Evolutionary conservation across 2,888 invertebrate genomes (phyloP).

Genomic region (Phortica okadai): DNA sequence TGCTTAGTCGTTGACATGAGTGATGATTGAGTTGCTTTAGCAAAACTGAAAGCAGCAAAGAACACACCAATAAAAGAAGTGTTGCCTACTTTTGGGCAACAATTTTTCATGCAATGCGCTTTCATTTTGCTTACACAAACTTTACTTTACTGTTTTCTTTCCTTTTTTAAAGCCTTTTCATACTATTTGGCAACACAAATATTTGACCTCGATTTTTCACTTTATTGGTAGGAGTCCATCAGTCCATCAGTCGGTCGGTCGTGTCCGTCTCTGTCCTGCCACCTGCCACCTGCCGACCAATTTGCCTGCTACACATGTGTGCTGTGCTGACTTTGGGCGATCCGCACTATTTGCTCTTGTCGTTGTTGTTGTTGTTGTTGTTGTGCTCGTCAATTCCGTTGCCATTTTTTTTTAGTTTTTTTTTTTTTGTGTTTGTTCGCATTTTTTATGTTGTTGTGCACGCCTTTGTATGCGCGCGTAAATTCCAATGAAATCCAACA

Average conservation of each 20-base stretch:
- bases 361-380: slow-evolving; percentile 24
- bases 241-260: too few species aligned
- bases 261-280: too few species aligned
- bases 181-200: background rate
- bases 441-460: too few species aligned
- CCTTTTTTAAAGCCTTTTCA: background rate
- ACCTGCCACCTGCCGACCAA: too few species aligned
- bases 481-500: slow-evolving; percentile 23
- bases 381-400: too few species aligned
- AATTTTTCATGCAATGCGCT: background rate
- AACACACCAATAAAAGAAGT: background rate
- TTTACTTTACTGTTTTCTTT: background rate
- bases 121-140: background rate
- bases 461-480: background rate
- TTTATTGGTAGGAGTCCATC: slow-evolving; percentile 8
- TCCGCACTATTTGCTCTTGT: background rate
- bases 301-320: too few species aligned
- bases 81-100: background rate
- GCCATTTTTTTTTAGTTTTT: too few species aligned
- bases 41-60: background rate
- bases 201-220: slow-evolving; percentile 53
- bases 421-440: too few species aligned
- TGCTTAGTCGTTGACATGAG: background rate
- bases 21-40: background rate
- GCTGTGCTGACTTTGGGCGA: too few species aligned